These are phyloP conservation scores for Paradisaea rubra DNA, from an alignment of 2,113 vertebrate genomes.

Conservation along the genomic window DNA sequence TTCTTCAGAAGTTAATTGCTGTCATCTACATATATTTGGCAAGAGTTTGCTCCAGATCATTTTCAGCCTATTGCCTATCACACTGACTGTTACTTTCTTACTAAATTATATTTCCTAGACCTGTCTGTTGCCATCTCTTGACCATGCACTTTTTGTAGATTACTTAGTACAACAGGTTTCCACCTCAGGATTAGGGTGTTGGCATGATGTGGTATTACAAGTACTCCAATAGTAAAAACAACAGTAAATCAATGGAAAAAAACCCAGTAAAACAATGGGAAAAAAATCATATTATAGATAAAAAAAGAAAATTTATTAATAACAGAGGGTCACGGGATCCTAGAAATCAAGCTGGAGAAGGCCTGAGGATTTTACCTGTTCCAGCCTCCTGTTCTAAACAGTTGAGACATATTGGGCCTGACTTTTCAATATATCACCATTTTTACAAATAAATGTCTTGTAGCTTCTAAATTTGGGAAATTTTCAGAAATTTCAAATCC, in stretches of 20 bases:
- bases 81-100: background rate
- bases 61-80: background rate
- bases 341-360: background rate
- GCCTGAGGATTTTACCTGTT: background rate
- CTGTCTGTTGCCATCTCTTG: background rate
- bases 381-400: background rate
- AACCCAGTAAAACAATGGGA: background rate
- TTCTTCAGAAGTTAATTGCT: background rate
- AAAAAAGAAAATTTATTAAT: background rate
- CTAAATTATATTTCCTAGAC: background rate
- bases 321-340: fast-evolving
- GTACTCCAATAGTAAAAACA: background rate
- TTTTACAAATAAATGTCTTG: background rate
- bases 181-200: background rate
- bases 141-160: background rate
- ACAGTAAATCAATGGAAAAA: background rate
- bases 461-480: background rate
- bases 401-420: background rate
- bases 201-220: background rate
- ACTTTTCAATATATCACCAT: background rate
- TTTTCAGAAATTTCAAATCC: background rate
- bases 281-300: background rate
- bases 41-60: background rate
- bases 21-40: background rate
- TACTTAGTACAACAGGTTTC: background rate